Evolutionary conservation across 2,113 vertebrate genomes (phyloP), one percentile per base, ranked within the genome.

Genomic region (Poeciliopsis occidentalis): DNA sequence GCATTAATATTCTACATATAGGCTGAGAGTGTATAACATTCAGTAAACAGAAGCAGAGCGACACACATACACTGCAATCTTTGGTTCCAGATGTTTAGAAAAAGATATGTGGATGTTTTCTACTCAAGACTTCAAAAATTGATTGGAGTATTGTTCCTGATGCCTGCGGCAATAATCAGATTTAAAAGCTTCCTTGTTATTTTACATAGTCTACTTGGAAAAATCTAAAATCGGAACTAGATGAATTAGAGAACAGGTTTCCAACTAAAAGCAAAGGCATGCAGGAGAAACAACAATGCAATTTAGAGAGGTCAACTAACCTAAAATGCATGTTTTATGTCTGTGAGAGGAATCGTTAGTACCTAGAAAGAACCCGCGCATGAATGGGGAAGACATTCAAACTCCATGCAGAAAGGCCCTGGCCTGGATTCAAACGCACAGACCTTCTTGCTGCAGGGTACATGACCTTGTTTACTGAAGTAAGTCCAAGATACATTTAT

Each of bases 21-120:
- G 11, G 44, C 0, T 0, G 34, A 17, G 8, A 32, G 7, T 60
- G 24, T 71, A 6, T 15, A 8, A 26, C 3, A 22, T 19, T 30
- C 30, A 63, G 4, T 19, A 19, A 22, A 4, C 8, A 31, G 29
- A 17, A 22, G 8, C 51, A 3, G 51, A 57, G 8, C 0, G 22
- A 57, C n/a, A 24, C 24, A 57, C 3, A 6, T 6, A 47, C 17
- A 57, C 24, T 57, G 24, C 51, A 57, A 10, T n/a, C 22, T 57
- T n/a, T 24, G 47, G 47, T 54, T 24, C 17, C 47, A 54, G 15
- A 19, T 54, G 19, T 19, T 54, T 22, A 54, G 19, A 54, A 24
- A 54, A 54, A 54, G 22, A 24, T 8, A 17, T 19, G 7, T 54
- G 22, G 10, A 57, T 57, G 51, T 8, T 57, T 57, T 57, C 51